These are phyloP conservation scores for Limnephilus auricula DNA, from an alignment of 2,888 invertebrate genomes.

Conservation along the genomic window DNA sequence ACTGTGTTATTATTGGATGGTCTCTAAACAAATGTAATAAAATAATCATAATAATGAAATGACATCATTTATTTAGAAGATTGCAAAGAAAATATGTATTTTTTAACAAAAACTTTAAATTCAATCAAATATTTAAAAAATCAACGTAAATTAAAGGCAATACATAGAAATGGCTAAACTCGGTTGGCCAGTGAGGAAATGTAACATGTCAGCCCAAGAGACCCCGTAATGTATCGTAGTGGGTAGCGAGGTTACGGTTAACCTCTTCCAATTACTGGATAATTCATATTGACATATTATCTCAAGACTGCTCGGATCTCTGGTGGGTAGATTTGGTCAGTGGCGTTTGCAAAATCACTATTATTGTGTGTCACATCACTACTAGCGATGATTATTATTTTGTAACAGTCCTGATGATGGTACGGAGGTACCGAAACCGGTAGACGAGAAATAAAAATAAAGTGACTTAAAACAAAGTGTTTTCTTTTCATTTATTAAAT, in stretches of 20 bases:
- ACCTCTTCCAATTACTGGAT: slow-evolving; percentile 31
- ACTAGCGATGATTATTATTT: no score
- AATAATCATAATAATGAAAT: no score
- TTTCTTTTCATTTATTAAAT: no score
- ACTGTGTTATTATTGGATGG: no score
- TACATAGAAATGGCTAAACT: slow-evolving; percentile 12
- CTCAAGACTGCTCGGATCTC: slow-evolving; percentile 10
- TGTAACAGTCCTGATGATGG: no score
- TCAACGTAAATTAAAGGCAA: background rate
- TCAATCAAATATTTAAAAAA: background rate
- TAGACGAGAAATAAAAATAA: no score
- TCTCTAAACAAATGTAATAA: no score
- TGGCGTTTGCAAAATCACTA: background rate
- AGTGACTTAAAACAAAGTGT: no score
- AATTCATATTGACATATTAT: slow-evolving; percentile 33
- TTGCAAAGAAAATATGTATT: background rate
- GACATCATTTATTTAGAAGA: no score
- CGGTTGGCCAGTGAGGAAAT: background rate
- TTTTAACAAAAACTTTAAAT: background rate
- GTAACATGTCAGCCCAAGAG: background rate
- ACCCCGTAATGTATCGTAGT: background rate
- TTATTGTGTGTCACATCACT: no score
- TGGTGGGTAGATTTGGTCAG: background rate
- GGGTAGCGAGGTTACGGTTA: background rate
- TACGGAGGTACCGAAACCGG: no score